Percentiles rank a stretch among this genome's conserved stretches.
Evolutionary conservation across 2,113 vertebrate genomes (phyloP).

Genomic region (Vidua macroura): DNA sequence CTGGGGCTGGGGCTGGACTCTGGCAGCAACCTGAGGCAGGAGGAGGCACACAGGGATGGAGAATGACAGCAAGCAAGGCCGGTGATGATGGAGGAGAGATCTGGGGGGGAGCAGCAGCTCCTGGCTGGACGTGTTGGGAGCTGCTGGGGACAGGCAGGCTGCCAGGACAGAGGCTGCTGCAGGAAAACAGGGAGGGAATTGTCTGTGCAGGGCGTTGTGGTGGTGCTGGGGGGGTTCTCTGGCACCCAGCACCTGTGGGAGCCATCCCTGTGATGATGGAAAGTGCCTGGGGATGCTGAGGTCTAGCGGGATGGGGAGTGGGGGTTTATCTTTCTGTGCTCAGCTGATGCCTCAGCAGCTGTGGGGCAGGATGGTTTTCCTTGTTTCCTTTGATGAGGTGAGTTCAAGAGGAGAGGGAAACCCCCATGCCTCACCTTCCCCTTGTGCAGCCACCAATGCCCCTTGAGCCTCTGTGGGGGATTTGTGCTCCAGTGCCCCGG

Average conservation of each 20-base stretch:
- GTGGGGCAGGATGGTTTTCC: background rate
- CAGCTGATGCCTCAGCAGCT: background rate
- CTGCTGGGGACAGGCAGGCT: slow-evolving; percentile 17
- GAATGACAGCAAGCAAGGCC: background rate
- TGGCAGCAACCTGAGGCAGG: background rate
- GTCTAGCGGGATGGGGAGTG: fast-evolving
- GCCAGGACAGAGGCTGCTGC: background rate
- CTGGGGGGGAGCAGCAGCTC: background rate
- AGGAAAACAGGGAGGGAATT: background rate
- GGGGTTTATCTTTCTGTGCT: background rate
- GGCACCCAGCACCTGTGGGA: background rate
- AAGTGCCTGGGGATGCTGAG: background rate
- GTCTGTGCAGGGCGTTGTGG: background rate
- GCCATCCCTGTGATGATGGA: fast-evolving
- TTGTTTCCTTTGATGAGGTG: fast-evolving
- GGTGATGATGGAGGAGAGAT: background rate
- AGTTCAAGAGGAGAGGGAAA: background rate
- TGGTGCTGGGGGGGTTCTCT: background rate
- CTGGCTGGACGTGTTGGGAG: background rate
- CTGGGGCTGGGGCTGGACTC: background rate
- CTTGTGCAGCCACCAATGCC: fast-evolving
- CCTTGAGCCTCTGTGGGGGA: fast-evolving
- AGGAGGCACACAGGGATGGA: background rate
- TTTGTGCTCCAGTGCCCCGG: fast-evolving
- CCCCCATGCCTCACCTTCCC: background rate